Base-by-base conservation (phyloP, 2,888 invertebrate genomes). In the Crocallis elinguaria region DNA sequence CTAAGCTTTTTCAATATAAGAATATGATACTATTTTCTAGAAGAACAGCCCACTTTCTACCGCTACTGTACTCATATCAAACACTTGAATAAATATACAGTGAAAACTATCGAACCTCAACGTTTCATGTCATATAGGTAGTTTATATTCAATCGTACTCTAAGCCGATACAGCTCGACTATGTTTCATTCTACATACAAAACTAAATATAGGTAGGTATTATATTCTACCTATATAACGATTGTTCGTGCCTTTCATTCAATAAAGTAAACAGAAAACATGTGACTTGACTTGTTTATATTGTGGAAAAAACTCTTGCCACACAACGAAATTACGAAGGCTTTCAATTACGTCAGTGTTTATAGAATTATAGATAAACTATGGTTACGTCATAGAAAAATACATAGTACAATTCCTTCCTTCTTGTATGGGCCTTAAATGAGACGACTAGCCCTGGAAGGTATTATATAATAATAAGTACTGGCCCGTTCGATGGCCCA, bases 171-270 rank as follows among this genome's bases (percentile, higher is more conserved):
- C 25, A 9, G 25, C 25, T 25, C 4, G 9, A 9, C n/a, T 25
- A n/a, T 25, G n/a, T 25, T 19, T 33, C 38, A 43, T 9, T 33
- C 9, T 12, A 25, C 17, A 39, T 30, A 48, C 43, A 50, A 37
- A 52, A 57, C 29, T 33, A 46, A 30, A 11, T 29, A 12, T 29
- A 27, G 27, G n/a, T 27, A 29, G 11, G 29, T 46, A 46, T 30
- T 5, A 17, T 16, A 36, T 49, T 55, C 50, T 49, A 41, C 12
- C 11, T 11, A 1, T 19, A 19, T 19, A 4, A 5, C 36, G 32
- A 25, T 12, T 49, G 51, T 57, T 64, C 67, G 73, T 69, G 71
- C 58, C 60, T 64, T 69, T 67, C 62, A 66, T 66, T 67, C 62
- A 70, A 66, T 62, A 61, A 64, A 66, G 64, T 63, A 65, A 69